Base-by-base conservation (phyloP, 2,888 invertebrate genomes). In the Acheta domesticus region DNA sequence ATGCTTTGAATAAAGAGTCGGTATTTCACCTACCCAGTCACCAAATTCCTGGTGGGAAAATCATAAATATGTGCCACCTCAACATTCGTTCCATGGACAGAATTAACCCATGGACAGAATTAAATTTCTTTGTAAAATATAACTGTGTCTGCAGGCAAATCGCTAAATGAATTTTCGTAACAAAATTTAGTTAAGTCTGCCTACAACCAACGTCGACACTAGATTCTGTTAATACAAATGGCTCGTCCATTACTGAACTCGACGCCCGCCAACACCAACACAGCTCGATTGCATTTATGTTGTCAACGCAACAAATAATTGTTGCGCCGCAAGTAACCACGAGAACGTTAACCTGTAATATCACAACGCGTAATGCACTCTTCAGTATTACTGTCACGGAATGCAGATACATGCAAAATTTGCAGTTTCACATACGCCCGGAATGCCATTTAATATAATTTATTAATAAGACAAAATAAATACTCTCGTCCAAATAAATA, bases 101-200 rank as follows among this genome's bases (percentile, higher is more conserved):
- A n/a, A n/a, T n/a, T n/a, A n/a, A 36, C 8, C 36, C 36, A 16
- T 12, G 16, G 62, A 62, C 62, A 62, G 4, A 62, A 62, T 62
- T 62, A 62, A n/a, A 62, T 62, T 62, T 62, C n/a, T n/a, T n/a
- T 62, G 16, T 62, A 62, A 62, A 62, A 62, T 62, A 62, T 12
- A 62, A 62, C 62, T 19, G 62, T 62, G n/a, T 12, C 62, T 62
- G 62, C 1, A 16, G 62, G n/a, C 62, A 62, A n/a, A 62, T 14
- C 14, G 62, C 62, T 62, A 62, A 62, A 62, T n/a, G 62, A 62
- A 62, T 62, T 62, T 62, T 62, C 62, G 16, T 62, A 62, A 62
- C 14, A n/a, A 62, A 62, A 62, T 62, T 62, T 62, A 62, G 62
- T 62, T 14, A 62, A 62, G 62, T 62, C 62, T 11, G 4, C 36